Evolutionary conservation across 2,797 vertebrate genomes (phyloP), one percentile per base, ranked within the genome.

Genomic region (Carduelis carduelis): DNA sequence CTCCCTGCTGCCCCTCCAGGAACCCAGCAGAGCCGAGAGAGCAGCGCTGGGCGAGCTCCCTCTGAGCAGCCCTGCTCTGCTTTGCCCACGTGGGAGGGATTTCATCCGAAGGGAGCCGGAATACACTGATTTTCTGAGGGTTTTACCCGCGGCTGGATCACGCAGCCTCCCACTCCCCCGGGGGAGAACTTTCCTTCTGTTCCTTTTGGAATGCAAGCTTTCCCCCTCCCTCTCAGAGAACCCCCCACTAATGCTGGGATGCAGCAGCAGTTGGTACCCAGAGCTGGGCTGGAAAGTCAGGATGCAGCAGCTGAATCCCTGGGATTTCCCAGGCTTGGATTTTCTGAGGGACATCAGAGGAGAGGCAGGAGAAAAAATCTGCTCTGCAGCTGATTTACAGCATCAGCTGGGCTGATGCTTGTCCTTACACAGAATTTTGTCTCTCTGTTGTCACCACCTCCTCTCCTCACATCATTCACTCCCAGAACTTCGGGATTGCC

Each of bases 181-280:
- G 52, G 55, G 39, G 34, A 81, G 63, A 76, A 74, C 55, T 70
- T 50, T 59, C 37, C 44, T 84, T 44, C 56, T n/a, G 5, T 85
- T 83, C 55, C 59, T 8, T 52, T 59, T 46, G 9, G 72, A 72
- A 56, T 49, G 41, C 26, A 14, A 81, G 44, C 10, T 84, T 53
- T 43, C 30, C 59, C 0, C 1, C 39, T 39, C 47, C 71, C 2
- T 2, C 50, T 12, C 12, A 23, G 74, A 66, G 30, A 23, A 50
- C 14, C 30, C 47, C 59, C 20, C 23, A 2, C 35, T 55, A 20
- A 56, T 10, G 43, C 46, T n/a, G 64, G 56, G 35, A 23, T 66
- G 5, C 3, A 0, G 52, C 46, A 80, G 9, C 61, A 28, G 0
- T 1, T 2, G 39, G 43, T 7, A 23, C 41, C 60, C 68, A 37